Evolutionary conservation across 2,888 invertebrate species (phyloP), one percentile per base, ranked within the genome.

Genomic region (Philereme transversata): DNA sequence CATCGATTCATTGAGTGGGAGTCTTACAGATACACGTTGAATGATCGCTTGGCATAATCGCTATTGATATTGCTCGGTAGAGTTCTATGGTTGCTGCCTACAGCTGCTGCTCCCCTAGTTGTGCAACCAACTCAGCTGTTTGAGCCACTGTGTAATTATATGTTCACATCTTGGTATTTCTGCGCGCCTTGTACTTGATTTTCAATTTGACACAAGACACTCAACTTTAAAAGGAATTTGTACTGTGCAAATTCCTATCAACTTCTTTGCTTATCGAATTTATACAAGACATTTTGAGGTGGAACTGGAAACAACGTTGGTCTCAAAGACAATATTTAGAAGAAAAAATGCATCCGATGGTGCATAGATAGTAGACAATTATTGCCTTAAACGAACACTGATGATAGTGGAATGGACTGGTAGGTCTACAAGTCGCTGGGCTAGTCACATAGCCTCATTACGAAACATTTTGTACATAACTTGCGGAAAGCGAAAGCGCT

Each of bases 401-500:
- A 56, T 57, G 41, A 53, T 53, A 53, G 60, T 57, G 45, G 47
- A 55, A 57, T 57, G 45, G 47, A 55, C 60, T 75, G 75, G 79
- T 79, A 81, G 82, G 80, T 82, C 73, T 77, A 78, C 77, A 75
- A 79, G 74, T 78, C 77, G 81, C 80, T 76, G 76, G 76, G 81
- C 83, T 84, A 84, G 85, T 81, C 84, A 82, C 83, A 85, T 83
- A 87, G 86, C 87, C 87, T 86, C 87, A 87, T 91, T 88, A 85
- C 88, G 90, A 90, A 87, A 91, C 83, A 77, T 81, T 70, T 82
- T 85, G 83, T 84, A 87, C 87, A 88, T 86, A 88, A 86, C 87
- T 86, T 80, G 87, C 84, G 87, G 87, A 88, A 89, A 90, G 90
- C 90, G 90, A 90, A 90, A 90, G 90, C 85, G 85, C 79, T 86